phyloP scores from a whole-genome alignment of 2,113 vertebrate genomes.

The Ammodytes marinus region DNA sequence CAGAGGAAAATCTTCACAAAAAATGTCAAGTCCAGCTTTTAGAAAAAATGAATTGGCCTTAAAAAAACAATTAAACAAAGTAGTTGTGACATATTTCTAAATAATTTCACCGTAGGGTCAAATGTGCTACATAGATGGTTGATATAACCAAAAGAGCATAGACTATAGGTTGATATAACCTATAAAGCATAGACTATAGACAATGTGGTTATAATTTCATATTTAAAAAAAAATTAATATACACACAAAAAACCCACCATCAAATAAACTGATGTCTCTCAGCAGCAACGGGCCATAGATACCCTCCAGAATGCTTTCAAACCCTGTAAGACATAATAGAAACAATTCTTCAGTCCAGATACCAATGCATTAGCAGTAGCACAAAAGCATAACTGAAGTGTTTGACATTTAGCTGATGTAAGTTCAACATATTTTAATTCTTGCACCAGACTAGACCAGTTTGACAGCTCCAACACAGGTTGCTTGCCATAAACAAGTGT shows the following conservation, averaged over 20 bases:
- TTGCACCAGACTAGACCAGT: background rate
- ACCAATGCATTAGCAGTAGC: background rate
- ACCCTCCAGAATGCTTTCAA: constrained; percentile 99
- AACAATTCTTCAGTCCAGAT: constrained; percentile 1
- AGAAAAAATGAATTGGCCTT: background rate
- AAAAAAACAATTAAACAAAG: background rate
- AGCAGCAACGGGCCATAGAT: constrained; percentile 97
- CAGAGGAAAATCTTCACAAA: background rate
- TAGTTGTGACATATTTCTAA: background rate
- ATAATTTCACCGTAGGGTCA: background rate
- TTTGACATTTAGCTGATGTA: background rate
- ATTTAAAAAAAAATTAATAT: background rate
- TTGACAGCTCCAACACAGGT: background rate
- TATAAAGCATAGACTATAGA: too few species aligned
- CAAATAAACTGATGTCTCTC: constrained; percentile 98
- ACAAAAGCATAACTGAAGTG: background rate
- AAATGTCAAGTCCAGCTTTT: background rate
- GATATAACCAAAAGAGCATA: background rate
- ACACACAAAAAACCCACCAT: constrained; percentile 87
- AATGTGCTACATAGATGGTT: background rate
- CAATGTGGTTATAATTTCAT: too few species aligned
- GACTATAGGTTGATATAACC: too few species aligned
- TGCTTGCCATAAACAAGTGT: too few species aligned
- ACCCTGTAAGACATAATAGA: constrained; percentile 86
- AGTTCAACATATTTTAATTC: background rate